A percentile compares a stretch with the other conserved stretches of the same genome.
Evolutionary conservation across 2,113 vertebrate species (phyloP).

Genomic region (Coregonus clupeaformis): DNA sequence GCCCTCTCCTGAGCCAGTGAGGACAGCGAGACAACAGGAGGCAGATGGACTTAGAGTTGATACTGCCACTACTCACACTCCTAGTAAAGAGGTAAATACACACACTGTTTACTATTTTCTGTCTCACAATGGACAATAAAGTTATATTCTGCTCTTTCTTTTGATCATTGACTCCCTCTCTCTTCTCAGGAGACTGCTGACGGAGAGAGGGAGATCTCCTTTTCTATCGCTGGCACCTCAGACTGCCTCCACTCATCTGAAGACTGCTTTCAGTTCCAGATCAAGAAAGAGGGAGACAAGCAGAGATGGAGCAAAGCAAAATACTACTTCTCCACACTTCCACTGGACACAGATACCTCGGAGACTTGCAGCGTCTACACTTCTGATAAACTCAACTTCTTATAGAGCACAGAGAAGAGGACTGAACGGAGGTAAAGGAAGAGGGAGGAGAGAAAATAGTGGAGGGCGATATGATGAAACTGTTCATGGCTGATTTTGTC

Average conservation of each 20-base stretch:
- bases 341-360: constrained; percentile 59
- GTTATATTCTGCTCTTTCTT: not conserved
- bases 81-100: constrained; percentile 43
- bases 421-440: constrained; percentile 1
- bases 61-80: constrained; percentile 27
- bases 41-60: constrained; percentile 15
- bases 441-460: not conserved
- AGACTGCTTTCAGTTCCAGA: constrained; percentile 65
- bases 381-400: constrained; percentile 71
- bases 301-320: constrained; percentile 30
- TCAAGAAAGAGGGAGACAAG: constrained; percentile 48
- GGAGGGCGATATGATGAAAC: not conserved
- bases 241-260: constrained; percentile 68
- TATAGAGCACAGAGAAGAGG: constrained; percentile 32
- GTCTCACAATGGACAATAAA: not conserved
- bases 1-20: constrained; percentile 13
- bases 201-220: constrained; percentile 47
- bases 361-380: constrained; percentile 66
- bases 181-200: constrained; percentile 22
- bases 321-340: constrained; percentile 59
- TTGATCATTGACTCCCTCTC: not conserved
- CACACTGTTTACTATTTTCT: not conserved
- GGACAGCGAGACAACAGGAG: constrained; percentile 43
- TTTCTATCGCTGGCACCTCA: constrained; percentile 54
- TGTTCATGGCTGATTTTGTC: not conserved